phyloP scores from a whole-genome alignment of 92 coral and sea anemone species.

The Porites evermanni region DNA sequence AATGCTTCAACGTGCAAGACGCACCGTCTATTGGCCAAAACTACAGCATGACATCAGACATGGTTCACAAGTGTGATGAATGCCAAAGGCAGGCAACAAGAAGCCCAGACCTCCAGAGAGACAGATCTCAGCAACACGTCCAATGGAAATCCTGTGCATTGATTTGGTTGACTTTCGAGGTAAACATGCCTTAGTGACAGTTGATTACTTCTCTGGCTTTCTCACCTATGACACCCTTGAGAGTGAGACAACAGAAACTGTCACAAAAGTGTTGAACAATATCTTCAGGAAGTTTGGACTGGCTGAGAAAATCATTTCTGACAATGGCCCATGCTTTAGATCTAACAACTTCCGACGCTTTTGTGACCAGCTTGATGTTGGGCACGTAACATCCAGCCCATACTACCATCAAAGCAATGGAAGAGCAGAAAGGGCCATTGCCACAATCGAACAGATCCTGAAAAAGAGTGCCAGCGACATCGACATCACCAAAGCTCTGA shows the following conservation, averaged over 20 bases:
- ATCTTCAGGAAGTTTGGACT: slow-evolving; percentile 68
- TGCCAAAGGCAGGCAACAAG: slow-evolving; percentile 76
- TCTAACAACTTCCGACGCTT: slow-evolving; percentile 52
- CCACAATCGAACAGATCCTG: slow-evolving; percentile 42
- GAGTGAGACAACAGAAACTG: slow-evolving; percentile 45
- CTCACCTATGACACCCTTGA: slow-evolving; percentile 53
- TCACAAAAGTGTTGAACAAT: slow-evolving; percentile 46
- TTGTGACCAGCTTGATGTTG: slow-evolving; percentile 65
- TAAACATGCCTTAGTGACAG: slow-evolving; percentile 63
- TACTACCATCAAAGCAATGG: slow-evolving; percentile 62
- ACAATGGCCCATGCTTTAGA: slow-evolving; percentile 76
- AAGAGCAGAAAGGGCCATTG: slow-evolving; percentile 63
- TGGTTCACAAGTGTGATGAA: slow-evolving; percentile 64
- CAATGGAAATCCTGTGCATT: slow-evolving; percentile 76
- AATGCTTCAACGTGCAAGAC: slow-evolving; percentile 65
- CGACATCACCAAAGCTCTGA: slow-evolving; percentile 65
- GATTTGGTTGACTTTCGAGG: slow-evolving; percentile 53
- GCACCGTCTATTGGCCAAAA: slow-evolving; percentile 70
- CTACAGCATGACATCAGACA: slow-evolving; percentile 62
- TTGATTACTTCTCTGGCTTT: slow-evolving; percentile 65
- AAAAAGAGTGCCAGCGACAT: slow-evolving; percentile 60
- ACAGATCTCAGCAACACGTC: slow-evolving; percentile 72
- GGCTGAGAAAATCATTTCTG: slow-evolving; percentile 59
- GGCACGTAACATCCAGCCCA: slow-evolving; percentile 65
- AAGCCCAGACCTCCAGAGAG: slow-evolving; percentile 74